These are phyloP conservation scores for Ferrisia virgata DNA, from an alignment of 2,888 invertebrate genomes.

Conservation along the genomic window DNA sequence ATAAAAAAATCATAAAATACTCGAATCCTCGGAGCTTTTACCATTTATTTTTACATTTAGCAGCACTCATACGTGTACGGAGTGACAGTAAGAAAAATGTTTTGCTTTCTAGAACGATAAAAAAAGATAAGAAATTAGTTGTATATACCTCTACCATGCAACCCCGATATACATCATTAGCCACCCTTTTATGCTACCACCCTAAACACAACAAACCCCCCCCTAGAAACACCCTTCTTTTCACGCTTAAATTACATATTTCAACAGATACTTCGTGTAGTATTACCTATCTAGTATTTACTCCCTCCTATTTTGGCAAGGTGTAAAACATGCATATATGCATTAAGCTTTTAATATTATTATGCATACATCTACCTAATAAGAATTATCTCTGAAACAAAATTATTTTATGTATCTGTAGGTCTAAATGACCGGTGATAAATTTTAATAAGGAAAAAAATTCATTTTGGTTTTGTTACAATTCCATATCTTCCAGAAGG, in stretches of 20 bases:
- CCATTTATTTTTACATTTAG: background rate
- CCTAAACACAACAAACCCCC: background rate
- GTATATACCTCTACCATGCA: background rate
- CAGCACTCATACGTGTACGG: background rate
- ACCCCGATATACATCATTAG: background rate
- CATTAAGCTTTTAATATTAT: background rate
- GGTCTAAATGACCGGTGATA: too few relatives aligned
- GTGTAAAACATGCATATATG: background rate
- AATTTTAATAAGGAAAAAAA: background rate
- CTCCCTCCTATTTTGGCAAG: background rate
- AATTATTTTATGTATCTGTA: background rate
- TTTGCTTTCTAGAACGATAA: background rate
- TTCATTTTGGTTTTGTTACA: background rate
- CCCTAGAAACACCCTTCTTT: background rate
- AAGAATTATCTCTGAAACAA: background rate
- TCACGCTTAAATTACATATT: background rate
- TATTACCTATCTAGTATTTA: background rate
- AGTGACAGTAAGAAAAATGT: background rate
- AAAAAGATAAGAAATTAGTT: background rate
- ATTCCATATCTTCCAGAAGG: background rate
- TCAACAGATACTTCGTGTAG: background rate
- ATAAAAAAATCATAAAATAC: background rate
- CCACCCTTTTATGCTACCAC: background rate
- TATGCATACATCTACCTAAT: background rate
- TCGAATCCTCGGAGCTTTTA: background rate